Percentiles rank a stretch among this genome's conserved stretches.
Evolutionary conservation across 1,140 invertebrate genomes (phyloP).

Genomic region (Nymphalis io): DNA sequence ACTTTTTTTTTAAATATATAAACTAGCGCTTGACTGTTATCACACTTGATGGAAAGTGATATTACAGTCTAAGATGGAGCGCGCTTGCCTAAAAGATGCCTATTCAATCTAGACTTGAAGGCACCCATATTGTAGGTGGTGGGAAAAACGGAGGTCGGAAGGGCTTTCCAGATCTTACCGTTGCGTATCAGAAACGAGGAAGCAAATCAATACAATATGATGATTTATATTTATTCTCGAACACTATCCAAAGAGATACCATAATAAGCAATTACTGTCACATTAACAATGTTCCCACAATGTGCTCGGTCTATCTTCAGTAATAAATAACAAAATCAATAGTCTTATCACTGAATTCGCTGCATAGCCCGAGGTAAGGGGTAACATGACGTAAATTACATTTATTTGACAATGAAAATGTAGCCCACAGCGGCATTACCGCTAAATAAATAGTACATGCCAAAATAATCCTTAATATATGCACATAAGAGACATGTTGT

Average conservation of each 20-base stretch:
- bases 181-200: too few species aligned
- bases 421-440: slow-evolving; percentile 29
- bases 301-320: slow-evolving; percentile 25
- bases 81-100: too few species aligned
- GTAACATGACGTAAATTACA: slow-evolving; percentile 44
- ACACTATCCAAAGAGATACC: neutral
- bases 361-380: slow-evolving; percentile 39
- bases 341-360: slow-evolving; percentile 40
- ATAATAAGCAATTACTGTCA: slow-evolving; percentile 7
- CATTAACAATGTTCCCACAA: slow-evolving; percentile 14
- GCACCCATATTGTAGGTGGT: too few species aligned
- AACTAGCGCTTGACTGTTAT: too few species aligned
- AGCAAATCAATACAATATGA: too few species aligned
- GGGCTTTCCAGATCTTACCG: too few species aligned
- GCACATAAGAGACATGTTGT: slow-evolving; percentile 26
- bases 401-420: slow-evolving; percentile 46
- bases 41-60: too few species aligned
- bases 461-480: slow-evolving; percentile 22
- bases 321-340: slow-evolving; percentile 36
- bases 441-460: slow-evolving; percentile 20
- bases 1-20: too few species aligned
- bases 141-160: too few species aligned
- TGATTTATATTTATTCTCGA: too few species aligned
- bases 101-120: too few species aligned
- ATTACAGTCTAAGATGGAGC: too few species aligned